Conservation (phyloP, 2,113 vertebrate genomes). For the Todiramphus chloris region DNA sequence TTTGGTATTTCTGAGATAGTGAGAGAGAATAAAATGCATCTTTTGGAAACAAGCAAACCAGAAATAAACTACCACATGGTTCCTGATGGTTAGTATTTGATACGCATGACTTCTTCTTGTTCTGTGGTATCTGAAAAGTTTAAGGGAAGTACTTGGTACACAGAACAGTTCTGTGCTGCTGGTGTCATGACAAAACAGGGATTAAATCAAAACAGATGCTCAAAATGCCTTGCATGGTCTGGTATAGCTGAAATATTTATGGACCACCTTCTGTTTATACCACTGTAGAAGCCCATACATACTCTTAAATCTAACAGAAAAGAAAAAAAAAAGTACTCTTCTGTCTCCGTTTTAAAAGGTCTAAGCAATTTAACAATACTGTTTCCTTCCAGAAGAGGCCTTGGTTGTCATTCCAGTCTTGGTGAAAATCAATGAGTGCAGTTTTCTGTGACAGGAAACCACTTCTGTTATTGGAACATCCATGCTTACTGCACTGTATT, state of each 20-base stretch:
- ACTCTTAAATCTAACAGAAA: neutral
- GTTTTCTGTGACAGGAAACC: neutral
- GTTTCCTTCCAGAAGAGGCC: neutral
- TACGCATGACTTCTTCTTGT: neutral
- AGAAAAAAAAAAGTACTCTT: neutral
- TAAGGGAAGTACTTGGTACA: neutral
- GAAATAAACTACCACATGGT: neutral
- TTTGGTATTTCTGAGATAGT: neutral
- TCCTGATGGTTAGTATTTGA: neutral
- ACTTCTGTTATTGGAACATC: neutral
- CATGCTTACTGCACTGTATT: neutral
- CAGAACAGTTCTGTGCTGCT: neutral
- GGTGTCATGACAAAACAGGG: neutral
- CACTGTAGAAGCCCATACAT: fast-evolving
- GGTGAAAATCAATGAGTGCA: neutral
- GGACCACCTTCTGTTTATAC: neutral
- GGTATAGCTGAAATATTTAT: neutral
- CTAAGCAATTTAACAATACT: neutral
- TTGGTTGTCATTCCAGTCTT: neutral
- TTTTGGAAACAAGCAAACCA: neutral
- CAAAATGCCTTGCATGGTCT: neutral
- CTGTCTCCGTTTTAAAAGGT: neutral
- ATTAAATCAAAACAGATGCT: neutral
- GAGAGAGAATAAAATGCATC: neutral
- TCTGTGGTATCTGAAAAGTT: neutral